Conservation (phyloP, 2,888 invertebrate species). For the Cybosia mesomella region DNA sequence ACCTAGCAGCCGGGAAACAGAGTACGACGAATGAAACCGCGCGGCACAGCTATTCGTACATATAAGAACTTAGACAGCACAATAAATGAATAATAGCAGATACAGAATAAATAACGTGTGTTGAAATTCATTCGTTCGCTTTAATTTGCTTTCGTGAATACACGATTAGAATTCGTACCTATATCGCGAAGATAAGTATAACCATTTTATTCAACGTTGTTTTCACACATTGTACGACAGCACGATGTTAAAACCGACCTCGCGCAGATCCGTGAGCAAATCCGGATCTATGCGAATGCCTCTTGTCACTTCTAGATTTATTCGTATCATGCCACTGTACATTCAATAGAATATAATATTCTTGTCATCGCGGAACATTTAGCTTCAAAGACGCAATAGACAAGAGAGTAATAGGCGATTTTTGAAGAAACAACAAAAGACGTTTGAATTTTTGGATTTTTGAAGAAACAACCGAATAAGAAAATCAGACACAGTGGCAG, state of each 20-base stretch:
- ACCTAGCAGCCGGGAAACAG: no score
- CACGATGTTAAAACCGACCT: slow-evolving; percentile 62
- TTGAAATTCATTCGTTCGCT: neutral
- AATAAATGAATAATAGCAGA: neutral
- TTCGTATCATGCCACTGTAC: slow-evolving; percentile 30
- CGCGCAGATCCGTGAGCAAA: slow-evolving; percentile 63
- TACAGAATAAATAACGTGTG: neutral
- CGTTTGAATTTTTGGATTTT: no score
- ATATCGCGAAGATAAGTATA: slow-evolving; percentile 36
- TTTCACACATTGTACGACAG: slow-evolving; percentile 51
- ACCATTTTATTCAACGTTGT: slow-evolving; percentile 42
- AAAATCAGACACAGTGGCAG: neutral
- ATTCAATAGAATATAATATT: slow-evolving; percentile 36
- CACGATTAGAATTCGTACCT: slow-evolving; percentile 32
- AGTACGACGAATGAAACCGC: no score
- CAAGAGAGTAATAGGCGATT: slow-evolving; percentile 11
- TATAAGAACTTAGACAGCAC: neutral
- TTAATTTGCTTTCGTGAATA: slow-evolving; percentile 35
- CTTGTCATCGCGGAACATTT: slow-evolving; percentile 32
- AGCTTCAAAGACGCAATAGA: slow-evolving; percentile 19
- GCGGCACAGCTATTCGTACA: no score
- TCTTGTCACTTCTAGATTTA: slow-evolving; percentile 50
- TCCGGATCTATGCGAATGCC: slow-evolving; percentile 57
- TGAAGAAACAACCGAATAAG: neutral
- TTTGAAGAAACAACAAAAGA: no score